Conservation (phyloP, 2,113 vertebrate species). For the Prinia subflava region DNA sequence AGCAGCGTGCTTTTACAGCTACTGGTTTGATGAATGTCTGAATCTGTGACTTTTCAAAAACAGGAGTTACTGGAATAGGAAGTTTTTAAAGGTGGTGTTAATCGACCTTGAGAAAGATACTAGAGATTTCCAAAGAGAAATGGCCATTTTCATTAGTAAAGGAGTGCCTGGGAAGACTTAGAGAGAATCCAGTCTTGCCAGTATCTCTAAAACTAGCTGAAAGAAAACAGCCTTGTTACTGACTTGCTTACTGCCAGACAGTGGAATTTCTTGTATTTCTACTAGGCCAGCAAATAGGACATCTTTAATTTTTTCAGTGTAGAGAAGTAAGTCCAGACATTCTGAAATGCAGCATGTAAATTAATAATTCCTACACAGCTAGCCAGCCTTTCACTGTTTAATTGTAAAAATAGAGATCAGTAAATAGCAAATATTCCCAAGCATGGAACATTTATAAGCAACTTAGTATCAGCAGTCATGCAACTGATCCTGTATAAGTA, state of each 20-base stretch:
- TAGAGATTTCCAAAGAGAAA: neutral
- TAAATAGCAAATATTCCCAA: neutral
- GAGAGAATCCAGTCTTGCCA: neutral
- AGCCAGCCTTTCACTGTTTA: neutral
- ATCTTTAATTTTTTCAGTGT: neutral
- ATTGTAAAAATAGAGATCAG: neutral
- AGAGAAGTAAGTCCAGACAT: neutral
- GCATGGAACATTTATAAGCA: neutral
- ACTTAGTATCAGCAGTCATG: neutral
- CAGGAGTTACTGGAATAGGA: neutral
- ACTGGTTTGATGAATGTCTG: neutral
- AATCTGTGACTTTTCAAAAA: neutral
- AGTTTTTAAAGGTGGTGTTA: neutral
- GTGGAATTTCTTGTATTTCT: neutral
- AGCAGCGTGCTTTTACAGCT: neutral
- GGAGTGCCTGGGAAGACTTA: neutral
- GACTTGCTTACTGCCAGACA: neutral
- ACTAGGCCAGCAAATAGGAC: neutral
- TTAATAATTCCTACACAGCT: neutral
- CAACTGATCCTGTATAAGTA: neutral
- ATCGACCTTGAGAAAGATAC: neutral
- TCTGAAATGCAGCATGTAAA: neutral
- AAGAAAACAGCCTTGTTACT: neutral
- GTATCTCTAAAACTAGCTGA: neutral
- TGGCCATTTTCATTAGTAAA: neutral